Evolutionary conservation across 2,797 vertebrate genomes (phyloP), one percentile per base, ranked within the genome.

Genomic region (Selene dorsalis): DNA sequence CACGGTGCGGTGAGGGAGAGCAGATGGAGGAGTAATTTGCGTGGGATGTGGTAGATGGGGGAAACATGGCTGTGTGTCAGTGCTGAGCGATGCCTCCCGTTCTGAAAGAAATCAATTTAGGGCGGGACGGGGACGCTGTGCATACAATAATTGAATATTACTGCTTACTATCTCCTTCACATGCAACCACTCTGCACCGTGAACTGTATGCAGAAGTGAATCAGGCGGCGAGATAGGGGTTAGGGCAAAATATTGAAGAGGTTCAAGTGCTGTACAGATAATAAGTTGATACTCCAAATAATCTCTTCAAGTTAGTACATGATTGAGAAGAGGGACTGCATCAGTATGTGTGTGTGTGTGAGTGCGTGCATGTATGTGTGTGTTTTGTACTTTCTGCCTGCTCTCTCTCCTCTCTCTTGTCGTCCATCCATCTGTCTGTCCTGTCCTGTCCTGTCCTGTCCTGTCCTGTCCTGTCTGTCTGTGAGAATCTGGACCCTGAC

Each of bases 1-100:
- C 58, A 24, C 26, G 70, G 71, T 60, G 88, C 70, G 63, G 88
- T 82, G 88, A 92, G 90, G 91, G 90, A 93, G 90, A 94, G 94
- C 94, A 95, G 94, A 95, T 95, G 95, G 95, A 92, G 92, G 94
- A 94, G 94, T 95, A 94, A 95, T 95, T 95, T 95, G 94, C 93
- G 93, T 92, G 92, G 93, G 94, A 94, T 94, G 94, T 93, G 90
- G 91, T 92, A 92, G 93, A 95, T 93, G 90, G 92, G 86, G 90
- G 91, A 92, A 94, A 94, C 94, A 95, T 94, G 93, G 91, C 93
- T 82, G 91, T 82, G 89, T 94, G 94, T 95, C 94, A 95, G 92
- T 89, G 92, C 89, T 93, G 94, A 95, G 93, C 92, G 93, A 94
- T 94, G 93, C 93, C 93, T 91, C 91, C 87, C 91, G 85, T 93